Base-by-base conservation (phyloP, 2,113 vertebrate species). In the Tursiops truncatus region DNA sequence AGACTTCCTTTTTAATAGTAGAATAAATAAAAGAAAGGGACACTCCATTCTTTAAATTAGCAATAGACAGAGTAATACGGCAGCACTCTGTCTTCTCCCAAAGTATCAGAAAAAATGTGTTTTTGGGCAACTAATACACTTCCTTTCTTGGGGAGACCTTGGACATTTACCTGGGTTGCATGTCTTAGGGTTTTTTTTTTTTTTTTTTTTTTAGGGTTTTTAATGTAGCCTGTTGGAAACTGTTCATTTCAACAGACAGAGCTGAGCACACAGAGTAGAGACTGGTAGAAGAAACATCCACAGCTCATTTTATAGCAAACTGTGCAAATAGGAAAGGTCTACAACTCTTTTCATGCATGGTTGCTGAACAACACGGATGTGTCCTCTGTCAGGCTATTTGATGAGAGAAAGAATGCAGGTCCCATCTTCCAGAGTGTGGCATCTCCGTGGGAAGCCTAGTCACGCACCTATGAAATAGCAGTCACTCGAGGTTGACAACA, bases 231-330 rank as follows among this genome's bases (percentile, higher is more conserved):
- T 20, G 36, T 8, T 2, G 47, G 77, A 38, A 73, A 26, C 41
- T 26, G 28, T 3, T 0, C 28, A 2, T 80, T 44, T 83, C 36
- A 1, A 62, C 17, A 89, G 47, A 50, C 56, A 63, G 47, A 56
- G 7, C n/a, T 20, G 47, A 53, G 38, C 36, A 1, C 5, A 1
- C 1, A 1, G 12, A 15, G 58, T 3, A 4, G 70, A 31, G 14
- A 14, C 13, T 31, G 44, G 5, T 11, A 21, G 20, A 68, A 21
- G 11, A 38, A 63, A 20, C 8, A 18, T 15, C 20, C 25, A 33
- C 5, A 1, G 33, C 2, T 38, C 26, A 18, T 38, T 53, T 82
- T 31, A 53, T 1, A 60, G 38, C 33, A 58, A 81, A 65, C 33
- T 8, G 41, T 44, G 60, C 36, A n/a, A 25, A 63, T 38, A 41